A percentile compares a stretch with the other conserved stretches of the same genome.
Conservation (phyloP, 2,113 vertebrate species). For the Natator depressus region DNA sequence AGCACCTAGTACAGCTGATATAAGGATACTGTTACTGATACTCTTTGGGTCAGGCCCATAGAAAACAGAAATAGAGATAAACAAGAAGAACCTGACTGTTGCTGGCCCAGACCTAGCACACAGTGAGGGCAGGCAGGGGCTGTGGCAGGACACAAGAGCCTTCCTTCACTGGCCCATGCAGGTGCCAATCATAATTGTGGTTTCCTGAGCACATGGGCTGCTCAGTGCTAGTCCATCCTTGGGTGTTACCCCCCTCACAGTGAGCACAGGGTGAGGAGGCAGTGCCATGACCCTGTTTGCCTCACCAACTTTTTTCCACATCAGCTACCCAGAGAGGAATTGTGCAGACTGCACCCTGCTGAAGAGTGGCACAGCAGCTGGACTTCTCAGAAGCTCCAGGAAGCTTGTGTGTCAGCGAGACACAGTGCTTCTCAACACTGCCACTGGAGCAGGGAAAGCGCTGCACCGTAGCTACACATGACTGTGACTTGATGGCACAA, state of each 20-base stretch:
- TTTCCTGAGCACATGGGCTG: background rate
- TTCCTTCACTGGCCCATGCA: background rate
- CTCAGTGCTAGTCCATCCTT: background rate
- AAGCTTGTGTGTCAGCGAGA: background rate
- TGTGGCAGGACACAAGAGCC: background rate
- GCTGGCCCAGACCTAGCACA: fast-evolving
- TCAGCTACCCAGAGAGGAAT: background rate
- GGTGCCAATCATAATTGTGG: background rate
- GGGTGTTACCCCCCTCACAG: background rate
- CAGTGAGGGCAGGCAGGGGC: background rate
- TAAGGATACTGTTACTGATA: background rate
- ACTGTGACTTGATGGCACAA: background rate
- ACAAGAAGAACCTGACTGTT: background rate
- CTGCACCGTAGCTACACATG: background rate
- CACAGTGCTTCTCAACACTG: background rate
- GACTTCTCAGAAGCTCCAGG: background rate
- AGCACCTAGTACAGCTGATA: background rate
- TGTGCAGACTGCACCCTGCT: background rate
- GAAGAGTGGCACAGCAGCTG: background rate
- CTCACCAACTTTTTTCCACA: background rate
- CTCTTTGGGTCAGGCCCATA: background rate
- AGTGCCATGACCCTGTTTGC: background rate
- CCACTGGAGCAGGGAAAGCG: background rate
- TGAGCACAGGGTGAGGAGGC: background rate
- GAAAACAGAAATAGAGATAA: background rate